phyloP scores from a whole-genome alignment of 2,113 vertebrate species.

The Limnothrissa miodon region DNA sequence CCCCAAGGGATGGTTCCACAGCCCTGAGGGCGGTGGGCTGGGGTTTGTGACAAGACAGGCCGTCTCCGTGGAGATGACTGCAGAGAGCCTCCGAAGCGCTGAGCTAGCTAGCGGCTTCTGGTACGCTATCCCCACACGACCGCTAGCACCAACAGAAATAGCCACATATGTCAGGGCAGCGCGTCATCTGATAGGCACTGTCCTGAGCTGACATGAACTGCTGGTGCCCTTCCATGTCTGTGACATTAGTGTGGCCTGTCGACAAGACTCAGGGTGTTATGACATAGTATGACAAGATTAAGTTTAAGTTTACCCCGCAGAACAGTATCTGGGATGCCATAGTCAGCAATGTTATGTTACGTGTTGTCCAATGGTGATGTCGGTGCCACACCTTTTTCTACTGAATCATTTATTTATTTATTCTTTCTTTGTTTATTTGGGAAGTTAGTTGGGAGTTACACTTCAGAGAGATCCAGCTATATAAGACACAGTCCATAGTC shows the following conservation, averaged over 20 bases:
- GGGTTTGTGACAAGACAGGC: background rate
- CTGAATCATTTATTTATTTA: background rate
- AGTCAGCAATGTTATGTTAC: background rate
- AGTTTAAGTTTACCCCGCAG: background rate
- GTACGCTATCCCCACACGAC: conserved; percentile 6
- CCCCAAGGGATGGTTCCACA: background rate
- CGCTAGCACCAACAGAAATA: background rate
- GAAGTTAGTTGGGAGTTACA: background rate
- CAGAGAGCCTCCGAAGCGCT: background rate
- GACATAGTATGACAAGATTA: background rate
- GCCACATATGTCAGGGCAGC: background rate
- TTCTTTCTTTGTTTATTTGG: background rate
- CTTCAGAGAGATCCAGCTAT: background rate
- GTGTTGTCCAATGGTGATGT: too few species aligned
- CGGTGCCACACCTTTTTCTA: background rate
- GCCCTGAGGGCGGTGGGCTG: background rate
- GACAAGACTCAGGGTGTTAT: background rate
- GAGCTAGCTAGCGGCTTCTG: conserved; percentile 6
- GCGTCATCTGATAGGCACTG: conserved; percentile 9
- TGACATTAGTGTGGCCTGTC: conserved; percentile 1
- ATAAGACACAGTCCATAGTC: too few species aligned
- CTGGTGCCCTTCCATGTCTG: conserved; percentile 6
- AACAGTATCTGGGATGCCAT: background rate
- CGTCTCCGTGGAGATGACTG: background rate
- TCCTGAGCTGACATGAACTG: conserved; percentile 12